Base-by-base conservation (phyloP, 2,797 vertebrate genomes). In the Molossus alvarezi region DNA sequence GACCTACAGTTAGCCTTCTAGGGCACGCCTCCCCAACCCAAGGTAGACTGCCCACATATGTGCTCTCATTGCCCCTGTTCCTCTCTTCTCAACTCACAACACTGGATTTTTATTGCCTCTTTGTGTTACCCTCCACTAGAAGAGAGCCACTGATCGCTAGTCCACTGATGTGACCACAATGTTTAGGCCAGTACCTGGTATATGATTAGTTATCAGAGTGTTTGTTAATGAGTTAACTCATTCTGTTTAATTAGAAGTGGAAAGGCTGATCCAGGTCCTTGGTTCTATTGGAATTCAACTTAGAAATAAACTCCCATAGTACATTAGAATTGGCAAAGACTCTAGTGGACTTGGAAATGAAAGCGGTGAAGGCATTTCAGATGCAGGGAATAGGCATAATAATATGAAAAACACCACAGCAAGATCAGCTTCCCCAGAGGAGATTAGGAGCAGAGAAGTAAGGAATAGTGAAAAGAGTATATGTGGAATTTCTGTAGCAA, bases 341-440 rank as follows among this genome's bases (percentile, higher is more conserved):
- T 90, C 58, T 27, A 73, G 18, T 12, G 58, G 3, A 84, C 8
- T 51, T 84, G 25, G 41, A 85, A 93, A 60, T 71, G 25, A 93
- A 93, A 69, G 12, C 88, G 15, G 5, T 65, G 9, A 75, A 84
- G 37, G 73, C 17, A 71, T 93, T 75, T 88, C 82, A 69, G n/a
- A 62, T 79, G 12, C 9, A n/a, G 57, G 14, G 1, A 80, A n/a
- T 6, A 75, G 45, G 27, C 3, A 18, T 69, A 67, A 8, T 5
- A 84, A 53, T 11, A 83, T 62, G 37, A 88, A 90, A 81, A 90
- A 29, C 1, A 69, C 11, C 15, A 5, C 6, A 72, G 23, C 14
- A 57, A 80, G 41, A 53, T 29, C 25, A 37, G 37, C 29, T 77
- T 77, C 58, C 4, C 21, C 37, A 23, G 69, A 15, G 29, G 51